Evolutionary conservation across 2,113 vertebrate genomes (phyloP).

Genomic region (Ondatra zibethicus): DNA sequence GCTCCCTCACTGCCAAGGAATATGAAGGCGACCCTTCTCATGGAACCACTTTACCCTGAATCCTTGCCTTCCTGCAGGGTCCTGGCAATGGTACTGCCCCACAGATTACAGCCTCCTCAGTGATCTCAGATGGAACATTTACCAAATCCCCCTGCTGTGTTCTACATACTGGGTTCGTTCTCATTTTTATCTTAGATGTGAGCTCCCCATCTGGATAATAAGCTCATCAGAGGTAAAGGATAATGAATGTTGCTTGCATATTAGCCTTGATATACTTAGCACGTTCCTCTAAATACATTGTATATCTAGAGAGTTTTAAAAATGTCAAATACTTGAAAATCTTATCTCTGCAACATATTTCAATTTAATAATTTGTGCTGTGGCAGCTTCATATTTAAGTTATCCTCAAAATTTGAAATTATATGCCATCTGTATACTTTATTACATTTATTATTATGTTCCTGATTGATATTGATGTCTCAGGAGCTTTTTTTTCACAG

Average conservation of each 20-base stretch:
- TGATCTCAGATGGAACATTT: background rate
- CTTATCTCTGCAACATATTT: background rate
- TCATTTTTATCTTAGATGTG: background rate
- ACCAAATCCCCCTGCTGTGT: background rate
- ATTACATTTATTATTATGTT: background rate
- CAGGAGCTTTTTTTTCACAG: background rate
- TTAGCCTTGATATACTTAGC: background rate
- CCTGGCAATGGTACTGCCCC: background rate
- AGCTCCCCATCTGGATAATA: background rate
- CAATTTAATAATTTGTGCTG: constrained; percentile 1
- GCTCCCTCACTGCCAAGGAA: background rate
- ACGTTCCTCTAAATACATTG: background rate
- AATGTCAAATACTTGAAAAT: background rate
- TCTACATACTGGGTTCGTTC: background rate
- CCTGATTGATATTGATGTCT: background rate
- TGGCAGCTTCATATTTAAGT: background rate
- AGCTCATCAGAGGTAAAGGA: background rate
- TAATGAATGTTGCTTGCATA: background rate
- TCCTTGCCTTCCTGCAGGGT: background rate
- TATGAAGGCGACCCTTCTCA: rapidly evolving
- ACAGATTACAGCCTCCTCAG: background rate
- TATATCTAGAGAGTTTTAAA: background rate
- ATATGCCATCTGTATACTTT: background rate
- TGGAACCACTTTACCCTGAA: background rate
- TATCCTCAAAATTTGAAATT: background rate